These are phyloP conservation scores for Laticauda laticaudata DNA, from an alignment of 2,113 vertebrate genomes.

Conservation along the genomic window DNA sequence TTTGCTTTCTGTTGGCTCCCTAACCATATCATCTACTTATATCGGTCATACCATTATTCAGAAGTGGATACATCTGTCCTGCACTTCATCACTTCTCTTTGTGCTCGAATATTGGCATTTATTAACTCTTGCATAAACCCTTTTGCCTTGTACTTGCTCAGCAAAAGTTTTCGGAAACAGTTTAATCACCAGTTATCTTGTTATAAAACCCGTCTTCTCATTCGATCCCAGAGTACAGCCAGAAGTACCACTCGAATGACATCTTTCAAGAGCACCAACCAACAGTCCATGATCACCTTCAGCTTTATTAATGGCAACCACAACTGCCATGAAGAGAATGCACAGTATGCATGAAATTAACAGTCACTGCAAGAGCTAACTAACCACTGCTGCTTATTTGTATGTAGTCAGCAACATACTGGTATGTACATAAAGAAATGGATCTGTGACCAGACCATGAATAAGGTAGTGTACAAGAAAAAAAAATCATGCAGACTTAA, in stretches of 20 bases:
- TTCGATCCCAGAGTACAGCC: constrained; percentile 70
- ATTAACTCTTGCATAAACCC: constrained; percentile 96
- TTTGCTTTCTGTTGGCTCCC: constrained; percentile 97
- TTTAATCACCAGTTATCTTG: constrained; percentile 92
- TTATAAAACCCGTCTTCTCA: constrained; percentile 68
- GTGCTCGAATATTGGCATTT: constrained; percentile 90
- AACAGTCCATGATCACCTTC: constrained; percentile 82
- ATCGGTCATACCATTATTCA: constrained; percentile 92
- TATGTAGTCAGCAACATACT: background rate
- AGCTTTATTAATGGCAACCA: constrained; percentile 82
- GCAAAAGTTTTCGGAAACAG: constrained; percentile 91
- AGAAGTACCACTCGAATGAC: constrained; percentile 81
- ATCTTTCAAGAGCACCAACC: constrained; percentile 88
- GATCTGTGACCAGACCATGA: constrained; percentile 3
- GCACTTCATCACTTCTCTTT: constrained; percentile 87
- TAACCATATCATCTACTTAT: constrained; percentile 90
- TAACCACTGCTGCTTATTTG: background rate
- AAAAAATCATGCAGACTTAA: background rate
- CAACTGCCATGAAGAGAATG: constrained; percentile 74
- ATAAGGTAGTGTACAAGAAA: constrained; percentile 11
- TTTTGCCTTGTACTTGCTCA: constrained; percentile 92
- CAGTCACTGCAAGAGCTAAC: background rate
- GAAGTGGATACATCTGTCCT: constrained; percentile 89
- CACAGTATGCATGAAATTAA: constrained; percentile 57
- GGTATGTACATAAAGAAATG: background rate